Evolutionary conservation across 2,113 vertebrate species (phyloP).

Genomic region (Oreotrochilus melanogaster): DNA sequence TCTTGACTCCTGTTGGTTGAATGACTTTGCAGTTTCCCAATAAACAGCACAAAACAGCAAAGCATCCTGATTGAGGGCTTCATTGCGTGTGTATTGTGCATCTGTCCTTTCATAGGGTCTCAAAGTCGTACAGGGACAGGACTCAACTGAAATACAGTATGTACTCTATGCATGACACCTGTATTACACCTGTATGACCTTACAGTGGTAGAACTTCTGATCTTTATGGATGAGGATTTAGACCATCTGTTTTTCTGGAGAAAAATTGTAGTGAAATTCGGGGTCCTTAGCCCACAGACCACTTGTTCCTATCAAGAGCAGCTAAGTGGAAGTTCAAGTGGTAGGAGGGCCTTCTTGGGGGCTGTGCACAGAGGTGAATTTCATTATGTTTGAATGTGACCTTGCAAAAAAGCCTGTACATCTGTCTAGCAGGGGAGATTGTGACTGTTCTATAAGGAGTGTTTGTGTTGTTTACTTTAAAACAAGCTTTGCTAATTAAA

Average conservation of each 20-base stretch:
- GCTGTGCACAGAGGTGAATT: neutral
- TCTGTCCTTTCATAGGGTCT: neutral
- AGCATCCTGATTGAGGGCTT: neutral
- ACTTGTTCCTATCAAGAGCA: neutral
- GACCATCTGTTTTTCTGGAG: neutral
- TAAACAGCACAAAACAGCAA: neutral
- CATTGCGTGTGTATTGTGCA: neutral
- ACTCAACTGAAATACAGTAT: neutral
- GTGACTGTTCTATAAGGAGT: constrained; percentile 59
- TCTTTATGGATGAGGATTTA: constrained; percentile 36
- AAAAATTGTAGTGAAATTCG: neutral
- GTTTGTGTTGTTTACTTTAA: constrained; percentile 65
- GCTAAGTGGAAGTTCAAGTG: neutral
- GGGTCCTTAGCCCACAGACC: neutral
- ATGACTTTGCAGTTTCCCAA: neutral
- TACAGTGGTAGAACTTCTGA: constrained; percentile 29
- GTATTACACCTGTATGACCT: constrained; percentile 48
- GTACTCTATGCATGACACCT: constrained; percentile 53
- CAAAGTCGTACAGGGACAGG: constrained; percentile 45
- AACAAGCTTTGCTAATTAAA: constrained; percentile 73
- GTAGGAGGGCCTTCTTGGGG: neutral
- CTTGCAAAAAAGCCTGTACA: constrained; percentile 59
- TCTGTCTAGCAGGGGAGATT: constrained; percentile 41
- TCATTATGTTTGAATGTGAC: constrained; percentile 52
- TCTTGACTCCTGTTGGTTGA: constrained; percentile 42